Percentiles rank a stretch among this genome's conserved stretches.
These are phyloP conservation scores for Emydoidea blandingii DNA, from an alignment of 2,797 vertebrate genomes.

Conservation along the genomic window DNA sequence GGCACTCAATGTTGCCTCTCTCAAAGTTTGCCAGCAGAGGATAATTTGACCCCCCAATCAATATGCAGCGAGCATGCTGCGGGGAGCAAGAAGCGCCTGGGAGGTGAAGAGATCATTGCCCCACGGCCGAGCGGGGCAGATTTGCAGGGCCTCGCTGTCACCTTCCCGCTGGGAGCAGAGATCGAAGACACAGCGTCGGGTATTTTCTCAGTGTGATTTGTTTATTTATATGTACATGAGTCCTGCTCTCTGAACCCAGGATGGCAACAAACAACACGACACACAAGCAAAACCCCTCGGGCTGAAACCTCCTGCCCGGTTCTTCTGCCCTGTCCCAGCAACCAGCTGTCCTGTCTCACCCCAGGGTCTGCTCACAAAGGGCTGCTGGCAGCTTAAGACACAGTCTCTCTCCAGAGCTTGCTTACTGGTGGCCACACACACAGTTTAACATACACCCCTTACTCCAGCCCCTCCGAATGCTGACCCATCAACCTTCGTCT, in stretches of 20 bases:
- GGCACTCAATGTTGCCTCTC: too few species aligned
- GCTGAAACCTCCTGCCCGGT: background rate
- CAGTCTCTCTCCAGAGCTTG: background rate
- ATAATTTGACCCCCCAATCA: too few species aligned
- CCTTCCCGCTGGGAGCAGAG: background rate
- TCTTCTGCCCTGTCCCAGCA: background rate
- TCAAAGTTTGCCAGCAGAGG: too few species aligned
- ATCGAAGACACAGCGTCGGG: background rate
- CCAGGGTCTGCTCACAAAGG: background rate
- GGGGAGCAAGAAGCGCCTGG: background rate
- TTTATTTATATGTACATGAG: background rate
- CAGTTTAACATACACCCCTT: background rate
- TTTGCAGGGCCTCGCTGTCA: background rate
- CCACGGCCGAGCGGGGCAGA: background rate
- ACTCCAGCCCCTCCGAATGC: background rate
- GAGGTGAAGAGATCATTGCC: background rate
- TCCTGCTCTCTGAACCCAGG: background rate
- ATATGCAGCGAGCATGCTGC: too few species aligned
- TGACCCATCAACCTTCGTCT: background rate
- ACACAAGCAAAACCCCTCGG: background rate
- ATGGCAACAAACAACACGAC: background rate
- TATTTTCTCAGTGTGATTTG: background rate
- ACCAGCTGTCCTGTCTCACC: background rate
- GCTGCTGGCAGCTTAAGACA: background rate
- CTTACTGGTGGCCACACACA: background rate